phyloP scores from a whole-genome alignment of 2,888 invertebrate genomes.

The Epiperipatus broadwayi region DNA sequence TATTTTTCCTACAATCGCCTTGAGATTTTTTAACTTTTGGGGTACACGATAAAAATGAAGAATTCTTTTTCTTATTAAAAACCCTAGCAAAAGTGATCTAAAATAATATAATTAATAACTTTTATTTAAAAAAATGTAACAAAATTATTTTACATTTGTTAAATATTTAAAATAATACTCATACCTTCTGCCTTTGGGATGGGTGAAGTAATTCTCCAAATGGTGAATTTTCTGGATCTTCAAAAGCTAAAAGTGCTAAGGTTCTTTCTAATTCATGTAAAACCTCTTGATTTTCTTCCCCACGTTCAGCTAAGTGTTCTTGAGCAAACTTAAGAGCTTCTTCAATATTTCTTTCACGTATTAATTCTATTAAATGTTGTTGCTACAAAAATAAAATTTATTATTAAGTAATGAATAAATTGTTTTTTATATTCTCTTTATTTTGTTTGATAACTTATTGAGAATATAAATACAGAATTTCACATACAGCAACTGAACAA shows the following conservation, averaged over 20 bases:
- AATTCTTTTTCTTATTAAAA: neutral
- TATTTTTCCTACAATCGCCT: no score
- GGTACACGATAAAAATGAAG: no score
- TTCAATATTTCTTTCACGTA: constrained; percentile 60
- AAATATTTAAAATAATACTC: neutral
- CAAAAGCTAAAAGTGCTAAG: constrained; percentile 81
- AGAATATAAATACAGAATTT: no score
- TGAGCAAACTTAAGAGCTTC: constrained; percentile 76
- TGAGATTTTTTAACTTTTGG: no score
- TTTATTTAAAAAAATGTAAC: neutral
- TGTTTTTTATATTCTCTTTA: neutral
- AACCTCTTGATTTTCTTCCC: constrained; percentile 51
- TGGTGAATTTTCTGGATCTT: constrained; percentile 80
- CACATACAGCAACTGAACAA: no score
- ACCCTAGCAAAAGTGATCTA: no score
- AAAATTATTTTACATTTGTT: neutral
- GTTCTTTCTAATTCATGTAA: constrained; percentile 71
- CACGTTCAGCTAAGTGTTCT: constrained; percentile 68
- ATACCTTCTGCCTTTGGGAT: constrained; percentile 76
- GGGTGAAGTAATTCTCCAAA: constrained; percentile 83
- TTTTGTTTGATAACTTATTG: no score
- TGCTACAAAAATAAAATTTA: constrained; percentile 39
- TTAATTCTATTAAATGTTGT: constrained; percentile 69
- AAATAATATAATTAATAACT: neutral
- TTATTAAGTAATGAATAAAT: neutral